Conservation (phyloP, 2,797 vertebrate species). For the Orientallactaga sibirica region DNA sequence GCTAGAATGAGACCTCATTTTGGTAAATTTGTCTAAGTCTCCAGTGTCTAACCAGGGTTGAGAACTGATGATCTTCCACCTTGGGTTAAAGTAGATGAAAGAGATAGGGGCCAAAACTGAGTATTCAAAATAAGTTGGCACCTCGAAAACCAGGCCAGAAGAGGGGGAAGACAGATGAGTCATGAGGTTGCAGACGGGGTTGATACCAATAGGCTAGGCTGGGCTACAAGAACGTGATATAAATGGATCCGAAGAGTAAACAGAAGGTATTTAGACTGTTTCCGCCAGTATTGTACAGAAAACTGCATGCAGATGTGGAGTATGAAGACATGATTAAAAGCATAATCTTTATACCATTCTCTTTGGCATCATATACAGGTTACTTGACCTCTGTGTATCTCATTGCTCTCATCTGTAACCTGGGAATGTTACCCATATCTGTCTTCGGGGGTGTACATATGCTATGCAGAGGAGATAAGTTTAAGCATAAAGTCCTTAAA, state of each 20-base stretch:
- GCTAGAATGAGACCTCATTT: neutral
- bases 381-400: neutral
- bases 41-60: neutral
- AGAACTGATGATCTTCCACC: neutral
- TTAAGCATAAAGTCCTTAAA: neutral
- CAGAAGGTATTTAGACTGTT: neutral
- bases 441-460: neutral
- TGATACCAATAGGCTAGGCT: neutral
- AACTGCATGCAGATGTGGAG: neutral
- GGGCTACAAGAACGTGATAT: neutral
- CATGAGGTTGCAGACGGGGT: neutral
- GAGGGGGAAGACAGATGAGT: neutral
- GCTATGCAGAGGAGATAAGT: neutral
- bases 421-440: neutral
- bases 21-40: neutral
- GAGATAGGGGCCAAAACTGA: neutral
- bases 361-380: neutral
- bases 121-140: neutral
- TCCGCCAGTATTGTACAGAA: neutral
- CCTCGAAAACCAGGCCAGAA: conserved; percentile 28
- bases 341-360: neutral
- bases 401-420: conserved; percentile 14
- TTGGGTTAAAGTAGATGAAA: conserved; percentile 1
- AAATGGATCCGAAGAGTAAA: neutral
- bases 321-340: neutral